Base-by-base conservation (phyloP, 2,113 vertebrate species). In the Myrmecobius fasciatus region DNA sequence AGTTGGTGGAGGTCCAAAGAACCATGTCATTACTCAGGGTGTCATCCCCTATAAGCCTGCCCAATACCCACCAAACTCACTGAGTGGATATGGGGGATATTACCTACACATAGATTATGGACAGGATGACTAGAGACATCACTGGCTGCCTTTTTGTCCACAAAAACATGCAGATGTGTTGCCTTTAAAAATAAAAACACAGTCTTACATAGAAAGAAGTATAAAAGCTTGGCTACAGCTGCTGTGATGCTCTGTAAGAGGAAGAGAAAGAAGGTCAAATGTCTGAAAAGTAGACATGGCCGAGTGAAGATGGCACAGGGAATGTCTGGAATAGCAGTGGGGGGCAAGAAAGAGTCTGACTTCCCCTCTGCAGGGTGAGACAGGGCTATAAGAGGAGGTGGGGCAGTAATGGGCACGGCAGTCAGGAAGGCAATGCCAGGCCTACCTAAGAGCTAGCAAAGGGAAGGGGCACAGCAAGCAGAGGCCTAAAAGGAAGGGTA, bases 1-100 rank as follows among this genome's bases (percentile, higher is more conserved):
- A 94, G n/a, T 91, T 52, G 90, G 93, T 28, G 83, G 91, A 67
- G 46, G 53, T 92, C 93, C 51, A 0, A 91, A 51, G 90, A 92
- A 36, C 90, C 88, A 53, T 96, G 47, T 95, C n/a, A 75, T 91
- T 43, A 67, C 49, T 75, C 43, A 94, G 53, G 17, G 51, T 17
- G 75, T n/a, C 53, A 91, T 7, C 31, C 46, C 14, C 53, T 17
- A 14, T 96, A 52, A 88, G n/a, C 53, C 53, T 93, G 54, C 7
- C 54, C 91, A 94, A 93, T 22, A 25, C 25, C 89, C 53, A 24
- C 53, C 22, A 22, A 54, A 51, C 54, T 49, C 48, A 51, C 89
- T 91, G 47, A 91, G 88, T n/a, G 53, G 11, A 92, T 52, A 90
- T 54, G 60, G 60, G 26, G 43, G 31, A 49, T 17, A 49, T 75